Evolutionary conservation across 2,888 invertebrate species (phyloP).

Genomic region (Athripsodes cinereus): DNA sequence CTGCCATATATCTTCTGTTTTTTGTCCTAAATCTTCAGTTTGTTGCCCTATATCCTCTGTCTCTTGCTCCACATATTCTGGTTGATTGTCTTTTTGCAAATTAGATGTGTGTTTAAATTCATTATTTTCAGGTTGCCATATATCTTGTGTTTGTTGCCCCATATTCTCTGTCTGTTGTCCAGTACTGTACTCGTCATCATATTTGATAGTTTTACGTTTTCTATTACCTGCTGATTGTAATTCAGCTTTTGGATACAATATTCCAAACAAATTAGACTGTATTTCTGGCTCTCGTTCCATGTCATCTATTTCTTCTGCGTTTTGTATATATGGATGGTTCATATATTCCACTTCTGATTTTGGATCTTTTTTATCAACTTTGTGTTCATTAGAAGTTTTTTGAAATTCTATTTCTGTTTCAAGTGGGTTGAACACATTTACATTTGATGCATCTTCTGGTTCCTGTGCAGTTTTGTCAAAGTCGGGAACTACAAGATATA

Average conservation of each 20-base stretch:
- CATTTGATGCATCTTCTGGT: no score
- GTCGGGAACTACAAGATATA: no score
- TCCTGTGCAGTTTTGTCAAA: no score
- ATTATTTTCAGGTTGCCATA: not conserved
- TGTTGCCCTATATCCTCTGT: constrained; percentile 29
- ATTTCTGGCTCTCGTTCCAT: not conserved
- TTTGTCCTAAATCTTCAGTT: constrained; percentile 30
- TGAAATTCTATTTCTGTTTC: no score
- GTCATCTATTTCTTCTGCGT: not conserved
- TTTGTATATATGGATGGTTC: not conserved
- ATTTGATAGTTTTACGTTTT: no score
- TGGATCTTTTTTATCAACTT: constrained; percentile 24
- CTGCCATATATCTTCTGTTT: constrained; percentile 26
- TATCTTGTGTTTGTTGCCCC: constrained; percentile 12
- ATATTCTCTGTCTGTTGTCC: constrained; percentile 21
- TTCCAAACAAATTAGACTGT: no score
- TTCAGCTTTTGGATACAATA: no score
- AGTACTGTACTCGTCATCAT: no score
- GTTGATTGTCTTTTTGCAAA: not conserved
- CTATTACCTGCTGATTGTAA: no score
- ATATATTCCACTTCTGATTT: constrained; percentile 31
- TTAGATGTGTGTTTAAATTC: no score
- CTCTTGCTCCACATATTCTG: constrained; percentile 25
- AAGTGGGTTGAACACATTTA: no score
- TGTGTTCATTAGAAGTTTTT: constrained; percentile 13